Percentiles rank a stretch among this genome's conserved stretches.
These are phyloP conservation scores for Rostratula benghalensis DNA, from an alignment of 2,113 vertebrate genomes.

Conservation along the genomic window DNA sequence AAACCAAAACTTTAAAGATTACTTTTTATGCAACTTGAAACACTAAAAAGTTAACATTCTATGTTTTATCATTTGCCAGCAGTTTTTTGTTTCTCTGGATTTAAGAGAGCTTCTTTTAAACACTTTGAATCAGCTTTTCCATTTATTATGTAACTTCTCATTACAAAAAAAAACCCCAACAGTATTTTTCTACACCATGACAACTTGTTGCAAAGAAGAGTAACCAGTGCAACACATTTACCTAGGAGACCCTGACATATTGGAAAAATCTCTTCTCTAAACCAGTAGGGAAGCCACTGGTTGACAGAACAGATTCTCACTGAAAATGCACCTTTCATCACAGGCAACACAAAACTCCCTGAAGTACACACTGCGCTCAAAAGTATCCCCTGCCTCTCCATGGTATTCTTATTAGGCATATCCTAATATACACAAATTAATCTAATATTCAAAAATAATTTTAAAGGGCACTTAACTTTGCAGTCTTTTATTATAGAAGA, in stretches of 20 bases:
- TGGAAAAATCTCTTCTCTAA: background rate
- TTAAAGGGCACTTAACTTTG: background rate
- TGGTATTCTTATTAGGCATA: background rate
- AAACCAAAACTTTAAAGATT: background rate
- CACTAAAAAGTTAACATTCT: background rate
- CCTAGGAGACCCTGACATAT: background rate
- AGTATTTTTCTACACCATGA: background rate
- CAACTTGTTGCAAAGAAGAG: constrained; percentile 3
- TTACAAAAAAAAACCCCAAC: background rate
- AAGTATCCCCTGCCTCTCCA: background rate
- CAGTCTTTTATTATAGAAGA: background rate
- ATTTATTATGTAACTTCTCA: background rate
- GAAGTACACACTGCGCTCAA: background rate
- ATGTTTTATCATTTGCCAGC: background rate
- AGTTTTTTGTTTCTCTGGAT: background rate
- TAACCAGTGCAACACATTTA: background rate
- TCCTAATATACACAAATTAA: background rate
- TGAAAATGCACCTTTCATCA: background rate
- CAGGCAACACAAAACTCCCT: background rate
- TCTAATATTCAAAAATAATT: background rate
- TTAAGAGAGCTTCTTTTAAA: background rate
- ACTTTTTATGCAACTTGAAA: background rate
- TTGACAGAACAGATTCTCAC: background rate
- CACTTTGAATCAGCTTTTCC: background rate
- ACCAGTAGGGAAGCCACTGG: background rate